Percentiles rank a stretch among this genome's conserved stretches.
phyloP scores from a whole-genome alignment of 1,140 invertebrate genomes.

The Wiebesia pumilae region DNA sequence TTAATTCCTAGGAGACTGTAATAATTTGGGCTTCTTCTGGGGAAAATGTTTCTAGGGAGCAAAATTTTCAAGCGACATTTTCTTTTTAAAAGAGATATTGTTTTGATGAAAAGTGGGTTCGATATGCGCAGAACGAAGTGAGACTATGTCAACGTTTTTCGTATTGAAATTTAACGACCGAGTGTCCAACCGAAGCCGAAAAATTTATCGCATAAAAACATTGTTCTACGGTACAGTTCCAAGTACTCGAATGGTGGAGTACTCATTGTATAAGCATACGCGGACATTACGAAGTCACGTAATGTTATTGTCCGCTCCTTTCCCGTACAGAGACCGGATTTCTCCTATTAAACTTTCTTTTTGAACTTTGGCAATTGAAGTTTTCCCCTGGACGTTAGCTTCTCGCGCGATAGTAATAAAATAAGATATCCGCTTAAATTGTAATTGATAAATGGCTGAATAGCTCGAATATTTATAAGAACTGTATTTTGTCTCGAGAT shows the following conservation, averaged over 20 bases:
- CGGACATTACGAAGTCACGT: slow-evolving; percentile 21
- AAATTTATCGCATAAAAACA: slow-evolving; percentile 28
- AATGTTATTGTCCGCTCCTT: slow-evolving; percentile 29
- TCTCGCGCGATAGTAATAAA: background rate
- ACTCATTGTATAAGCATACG: background rate
- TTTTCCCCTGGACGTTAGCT: slow-evolving; percentile 6
- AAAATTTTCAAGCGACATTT: background rate
- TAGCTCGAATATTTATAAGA: background rate
- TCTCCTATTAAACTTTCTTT: slow-evolving; percentile 36
- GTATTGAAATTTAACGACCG: background rate
- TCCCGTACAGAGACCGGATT: slow-evolving; percentile 30
- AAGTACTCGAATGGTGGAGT: background rate
- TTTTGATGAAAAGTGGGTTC: background rate
- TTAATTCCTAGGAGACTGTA: too few relatives aligned
- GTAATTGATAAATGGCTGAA: background rate
- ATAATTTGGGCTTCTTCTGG: too few relatives aligned
- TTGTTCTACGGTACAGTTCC: background rate
- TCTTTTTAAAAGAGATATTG: background rate
- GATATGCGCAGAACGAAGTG: background rate
- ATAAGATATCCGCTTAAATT: background rate
- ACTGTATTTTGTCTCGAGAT: background rate
- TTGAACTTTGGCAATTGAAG: slow-evolving; percentile 21
- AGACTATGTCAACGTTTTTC: background rate
- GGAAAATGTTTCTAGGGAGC: too few relatives aligned
- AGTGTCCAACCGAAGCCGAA: background rate